Conservation (phyloP, 53 echinoderm and acorn worm species). For the Luidia sarsii region DNA sequence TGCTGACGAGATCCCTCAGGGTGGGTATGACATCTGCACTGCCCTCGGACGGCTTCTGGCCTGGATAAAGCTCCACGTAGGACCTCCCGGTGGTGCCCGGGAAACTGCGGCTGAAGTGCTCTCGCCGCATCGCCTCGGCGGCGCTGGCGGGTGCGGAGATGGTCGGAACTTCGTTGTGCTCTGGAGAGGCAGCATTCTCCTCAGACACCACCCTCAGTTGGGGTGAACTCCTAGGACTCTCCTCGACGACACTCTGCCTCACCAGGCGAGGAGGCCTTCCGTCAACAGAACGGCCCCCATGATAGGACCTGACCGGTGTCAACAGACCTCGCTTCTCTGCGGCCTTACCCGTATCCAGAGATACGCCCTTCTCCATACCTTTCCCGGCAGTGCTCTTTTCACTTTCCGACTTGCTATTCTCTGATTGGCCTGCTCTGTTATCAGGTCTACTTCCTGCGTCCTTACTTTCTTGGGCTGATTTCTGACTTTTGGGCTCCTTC, state of each 20-base stretch:
- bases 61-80: neutral
- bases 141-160: slow-evolving; percentile 15
- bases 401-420: neutral
- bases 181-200: slow-evolving; percentile 4
- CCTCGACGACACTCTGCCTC: slow-evolving; percentile 35
- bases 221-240: slow-evolving; percentile 43
- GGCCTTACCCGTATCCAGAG: slow-evolving; percentile 17
- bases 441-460: neutral
- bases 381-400: slow-evolving; percentile 5
- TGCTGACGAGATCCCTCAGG: slow-evolving; percentile 66
- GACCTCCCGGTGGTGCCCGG: slow-evolving; percentile 9
- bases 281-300: slow-evolving; percentile 30
- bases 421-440: neutral
- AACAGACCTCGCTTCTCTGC: slow-evolving; percentile 3
- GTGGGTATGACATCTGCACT: slow-evolving; percentile 23
- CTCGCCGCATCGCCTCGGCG: slow-evolving; percentile 38
- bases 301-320: slow-evolving; percentile 10
- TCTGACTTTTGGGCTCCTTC: neutral
- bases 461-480: neutral
- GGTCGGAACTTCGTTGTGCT: slow-evolving; percentile 13
- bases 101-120: slow-evolving; percentile 37
- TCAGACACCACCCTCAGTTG: slow-evolving; percentile 25
- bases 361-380: slow-evolving; percentile 36
- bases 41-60: slow-evolving; percentile 9
- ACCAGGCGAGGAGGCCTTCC: slow-evolving; percentile 50